phyloP scores from a whole-genome alignment of 2,888 invertebrate species.

The Lasioglossum leucozonium region DNA sequence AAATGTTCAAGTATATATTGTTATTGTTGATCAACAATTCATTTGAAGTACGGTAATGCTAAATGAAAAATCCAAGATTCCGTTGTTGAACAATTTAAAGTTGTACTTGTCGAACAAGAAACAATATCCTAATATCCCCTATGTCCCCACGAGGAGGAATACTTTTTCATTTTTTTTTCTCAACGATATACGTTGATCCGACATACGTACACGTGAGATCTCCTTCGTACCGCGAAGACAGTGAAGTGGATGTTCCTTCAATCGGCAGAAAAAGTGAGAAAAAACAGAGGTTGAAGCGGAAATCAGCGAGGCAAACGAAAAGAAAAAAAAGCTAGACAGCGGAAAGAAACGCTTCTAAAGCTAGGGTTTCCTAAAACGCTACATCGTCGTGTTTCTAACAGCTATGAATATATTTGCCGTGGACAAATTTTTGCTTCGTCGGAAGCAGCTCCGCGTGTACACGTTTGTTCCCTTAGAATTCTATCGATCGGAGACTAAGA shows the following conservation, averaged over 20 bases:
- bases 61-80: neutral
- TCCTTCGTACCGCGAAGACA: neutral
- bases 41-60: neutral
- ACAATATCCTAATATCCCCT: too few species aligned
- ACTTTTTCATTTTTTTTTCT: neutral
- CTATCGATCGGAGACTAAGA: neutral
- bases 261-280: neutral
- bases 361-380: neutral
- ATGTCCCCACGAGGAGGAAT: neutral
- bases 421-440: neutral
- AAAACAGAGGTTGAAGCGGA: neutral
- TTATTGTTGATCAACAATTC: neutral
- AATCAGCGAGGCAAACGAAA: slow-evolving; percentile 2
- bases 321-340: slow-evolving; percentile 43
- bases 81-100: neutral
- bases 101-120: too few species aligned
- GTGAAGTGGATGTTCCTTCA: neutral
- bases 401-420: neutral
- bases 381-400: neutral
- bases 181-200: neutral
- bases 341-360: neutral
- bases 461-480: neutral
- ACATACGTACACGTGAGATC: neutral
- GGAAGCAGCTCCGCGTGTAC: neutral
- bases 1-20: neutral